A percentile compares a stretch with the other conserved stretches of the same genome.
These are phyloP conservation scores for Perithous albicinctus DNA, from an alignment of 2,888 invertebrate genomes.

Conservation along the genomic window DNA sequence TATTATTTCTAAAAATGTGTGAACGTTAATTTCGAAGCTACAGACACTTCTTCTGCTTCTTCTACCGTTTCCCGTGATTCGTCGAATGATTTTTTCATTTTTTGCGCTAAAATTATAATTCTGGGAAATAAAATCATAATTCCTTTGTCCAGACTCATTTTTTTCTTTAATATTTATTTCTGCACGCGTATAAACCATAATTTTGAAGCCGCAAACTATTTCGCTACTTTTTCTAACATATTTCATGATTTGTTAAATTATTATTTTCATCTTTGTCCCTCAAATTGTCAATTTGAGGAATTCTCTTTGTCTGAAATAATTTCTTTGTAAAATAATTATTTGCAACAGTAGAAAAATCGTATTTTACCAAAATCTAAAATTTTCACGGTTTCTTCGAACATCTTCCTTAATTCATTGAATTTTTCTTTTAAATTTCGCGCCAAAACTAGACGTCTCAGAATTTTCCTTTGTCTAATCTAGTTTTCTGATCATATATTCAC, in stretches of 20 bases:
- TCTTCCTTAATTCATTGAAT: neutral
- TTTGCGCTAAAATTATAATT: neutral
- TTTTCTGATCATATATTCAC: too few species aligned
- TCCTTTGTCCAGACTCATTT: neutral
- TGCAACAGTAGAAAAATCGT: neutral
- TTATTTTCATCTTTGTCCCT: neutral
- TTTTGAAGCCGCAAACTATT: neutral
- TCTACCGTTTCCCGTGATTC: neutral
- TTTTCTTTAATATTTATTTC: neutral
- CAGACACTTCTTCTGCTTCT: neutral
- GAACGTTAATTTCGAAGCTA: too few species aligned
- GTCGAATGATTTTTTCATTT: neutral
- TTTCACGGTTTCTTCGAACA: neutral
- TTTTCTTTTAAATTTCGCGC: too few species aligned
- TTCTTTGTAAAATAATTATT: neutral
- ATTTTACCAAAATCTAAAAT: neutral
- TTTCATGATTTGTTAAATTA: neutral
- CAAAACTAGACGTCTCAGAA: too few species aligned
- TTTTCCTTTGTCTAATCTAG: too few species aligned
- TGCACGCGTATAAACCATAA: neutral
- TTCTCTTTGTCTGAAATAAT: neutral
- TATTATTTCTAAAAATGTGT: too few species aligned
- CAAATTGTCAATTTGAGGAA: neutral
- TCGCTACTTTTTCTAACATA: neutral
- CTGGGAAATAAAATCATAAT: neutral